Percentiles rank a stretch among this genome's conserved stretches.
phyloP scores from a whole-genome alignment of 2,797 vertebrate genomes.

The Esox lucius region DNA sequence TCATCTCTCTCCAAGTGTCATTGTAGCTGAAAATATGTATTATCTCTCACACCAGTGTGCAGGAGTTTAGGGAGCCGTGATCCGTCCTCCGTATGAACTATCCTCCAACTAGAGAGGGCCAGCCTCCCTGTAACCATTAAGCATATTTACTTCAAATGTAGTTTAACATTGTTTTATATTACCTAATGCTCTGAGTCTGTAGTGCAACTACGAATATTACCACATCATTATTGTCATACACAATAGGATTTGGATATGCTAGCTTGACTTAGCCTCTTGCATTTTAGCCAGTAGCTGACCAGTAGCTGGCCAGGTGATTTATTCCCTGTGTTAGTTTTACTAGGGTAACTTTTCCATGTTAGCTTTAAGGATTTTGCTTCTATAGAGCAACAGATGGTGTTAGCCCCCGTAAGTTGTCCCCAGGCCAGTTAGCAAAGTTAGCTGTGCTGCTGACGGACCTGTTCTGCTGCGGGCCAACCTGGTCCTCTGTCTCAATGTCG shows the following conservation, averaged over 20 bases:
- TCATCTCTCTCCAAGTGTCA: slow-evolving; percentile 35
- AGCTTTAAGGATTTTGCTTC: no score
- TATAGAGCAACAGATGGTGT: not conserved
- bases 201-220: not conserved
- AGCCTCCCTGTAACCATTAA: not conserved
- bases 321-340: not conserved
- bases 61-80: slow-evolving; percentile 21
- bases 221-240: not conserved
- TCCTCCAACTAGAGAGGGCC: not conserved
- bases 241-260: not conserved
- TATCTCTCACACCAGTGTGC: slow-evolving; percentile 30
- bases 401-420: not conserved
- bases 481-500: slow-evolving; percentile 59
- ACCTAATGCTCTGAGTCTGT: not conserved
- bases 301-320: not conserved
- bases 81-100: not conserved
- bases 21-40: slow-evolving; percentile 45
- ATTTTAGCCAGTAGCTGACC: not conserved
- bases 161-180: not conserved
- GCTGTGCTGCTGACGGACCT: slow-evolving; percentile 40
- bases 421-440: not conserved
- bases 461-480: slow-evolving; percentile 47
- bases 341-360: no score
- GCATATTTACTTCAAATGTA: not conserved
- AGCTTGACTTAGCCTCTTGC: not conserved